Evolutionary conservation across 1,140 invertebrate species (phyloP), one percentile per base, ranked within the genome.

Genomic region (Zaprionus ornatus): DNA sequence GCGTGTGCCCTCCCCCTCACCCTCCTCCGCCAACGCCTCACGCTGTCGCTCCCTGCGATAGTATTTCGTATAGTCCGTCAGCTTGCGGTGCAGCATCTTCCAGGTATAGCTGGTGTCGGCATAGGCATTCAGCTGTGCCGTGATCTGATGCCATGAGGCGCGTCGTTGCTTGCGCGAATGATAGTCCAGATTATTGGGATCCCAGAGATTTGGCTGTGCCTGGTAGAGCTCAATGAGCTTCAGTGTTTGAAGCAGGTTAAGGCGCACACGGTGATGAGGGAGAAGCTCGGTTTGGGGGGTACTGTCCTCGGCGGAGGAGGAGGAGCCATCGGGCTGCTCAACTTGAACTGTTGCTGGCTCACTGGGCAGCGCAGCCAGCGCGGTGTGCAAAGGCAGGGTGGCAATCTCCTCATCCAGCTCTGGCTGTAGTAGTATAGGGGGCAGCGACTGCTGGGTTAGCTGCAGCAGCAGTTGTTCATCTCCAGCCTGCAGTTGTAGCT

Each of bases 111-210:
- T 45, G 40, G 55, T 12, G 60, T 10, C 21, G 12, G 6, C 50
- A 29, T 48, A 0, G 62, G 23, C 19, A 35, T 82, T 90, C 13
- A 91, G 27, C n/a, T 90, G 42, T 12, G 50, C 35, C 0, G 86
- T 74, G 4, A 91, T 62, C n/a, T 25, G 27, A n/a, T 79, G 76
- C 90, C 90, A 91, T 17, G 86, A 74, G 4, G 54, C 61, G n/a
- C 83, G 81, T 0, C 90, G 77, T 12, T 74, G 69, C 9, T 65
- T 66, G 0, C 90, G 71, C 2, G 59, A 48, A 25, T 77, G 74
- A 40, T 78, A 91, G 68, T 91, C 90, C 37, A 85, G 54, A 59
- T 91, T 79, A 71, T 90, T 87, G 50, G 90, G 90, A 71, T 91
- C 75, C 90, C 90, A 91, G 1, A 91, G 81, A 40, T 80, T 77